Evolutionary conservation across 2,113 vertebrate species (phyloP), one percentile per base, ranked within the genome.

Genomic region (Cyrtonyx montezumae): DNA sequence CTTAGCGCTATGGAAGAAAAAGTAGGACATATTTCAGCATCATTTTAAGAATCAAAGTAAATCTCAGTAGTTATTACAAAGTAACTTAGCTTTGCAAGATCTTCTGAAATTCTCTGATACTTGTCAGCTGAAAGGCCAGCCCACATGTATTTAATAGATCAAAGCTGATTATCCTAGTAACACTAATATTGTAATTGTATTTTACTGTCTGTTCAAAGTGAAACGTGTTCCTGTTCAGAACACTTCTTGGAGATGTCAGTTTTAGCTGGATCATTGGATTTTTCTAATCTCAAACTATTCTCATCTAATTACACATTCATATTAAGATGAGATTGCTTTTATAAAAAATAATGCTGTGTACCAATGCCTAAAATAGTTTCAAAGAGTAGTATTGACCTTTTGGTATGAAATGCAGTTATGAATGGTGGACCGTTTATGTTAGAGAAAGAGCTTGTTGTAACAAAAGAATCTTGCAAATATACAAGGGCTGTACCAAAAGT

Each of bases 1-100:
- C 43, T 91, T 88, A 62, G 55, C 79, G 67, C 36, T 45, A 49
- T 87, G 85, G 74, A 94, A 91, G 30, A 78, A 77, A 87, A 91
- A 18, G 46, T 46, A 7, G 26, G 15, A 59, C 40, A 10, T 75
- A 37, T 79, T 80, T 88, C 82, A 83, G 59, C 21, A 46, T 37
- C 6, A 2, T 59, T 76, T 94, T 87, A 45, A 67, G 53, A 55
- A 84, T 68, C 13, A n/a, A 9, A 32, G 16, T 32, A 49, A 16
- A 73, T 34, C 37, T 10, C 2, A 8, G 68, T 65, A n/a, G 13
- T 56, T 76, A 28, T 45, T 63, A 53, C 42, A 58, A 66, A 62
- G 37, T 45, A 70, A 25, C 11, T 66, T 89, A 51, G 42, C 32
- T 82, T 32, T 88, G 37, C 6, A 80, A 71, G 42, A 5, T 83